phyloP scores from a whole-genome alignment of 1,140 invertebrate genomes.

The Drosophila chauvacae region DNA sequence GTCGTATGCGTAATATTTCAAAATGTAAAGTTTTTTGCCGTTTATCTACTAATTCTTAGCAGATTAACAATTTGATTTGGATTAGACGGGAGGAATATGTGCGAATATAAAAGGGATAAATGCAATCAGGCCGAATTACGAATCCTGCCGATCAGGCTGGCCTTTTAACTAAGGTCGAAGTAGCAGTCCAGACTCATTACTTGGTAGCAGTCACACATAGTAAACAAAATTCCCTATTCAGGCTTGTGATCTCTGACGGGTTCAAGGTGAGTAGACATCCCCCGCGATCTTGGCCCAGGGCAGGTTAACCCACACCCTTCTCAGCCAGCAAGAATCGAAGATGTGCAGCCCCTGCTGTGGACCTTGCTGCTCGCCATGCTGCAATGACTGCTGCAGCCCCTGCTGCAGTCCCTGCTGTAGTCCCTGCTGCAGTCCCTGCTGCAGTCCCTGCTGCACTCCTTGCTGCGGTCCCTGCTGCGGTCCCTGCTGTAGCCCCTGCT shows the following conservation, averaged over 20 bases:
- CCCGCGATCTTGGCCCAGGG: not conserved
- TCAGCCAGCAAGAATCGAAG: constrained; percentile 33
- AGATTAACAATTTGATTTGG: not conserved
- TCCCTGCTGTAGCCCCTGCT: constrained; percentile 32
- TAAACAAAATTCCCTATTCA: constrained; percentile 39
- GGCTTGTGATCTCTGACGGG: constrained; percentile 67
- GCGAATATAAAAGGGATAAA: not conserved
- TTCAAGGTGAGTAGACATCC: constrained; percentile 36
- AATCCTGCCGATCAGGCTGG: not conserved
- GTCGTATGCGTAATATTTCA: not conserved
- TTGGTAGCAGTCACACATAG: constrained; percentile 16
- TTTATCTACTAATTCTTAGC: not conserved
- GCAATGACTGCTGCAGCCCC: constrained; percentile 21
- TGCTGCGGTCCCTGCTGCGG: constrained; percentile 34
- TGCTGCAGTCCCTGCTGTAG: constrained; percentile 12
- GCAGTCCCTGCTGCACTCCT: constrained; percentile 24
- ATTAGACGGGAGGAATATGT: not conserved
- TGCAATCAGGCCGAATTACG: not conserved
- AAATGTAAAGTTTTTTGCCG: not conserved
- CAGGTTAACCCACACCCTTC: not conserved
- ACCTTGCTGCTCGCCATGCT: constrained; percentile 23
- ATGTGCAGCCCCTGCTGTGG: constrained; percentile 63
- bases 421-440: constrained; percentile 24
- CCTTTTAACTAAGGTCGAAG: not conserved
- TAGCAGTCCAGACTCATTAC: constrained; percentile 8